phyloP scores from a whole-genome alignment of 2,888 invertebrate species.

The Mimas tiliae region DNA sequence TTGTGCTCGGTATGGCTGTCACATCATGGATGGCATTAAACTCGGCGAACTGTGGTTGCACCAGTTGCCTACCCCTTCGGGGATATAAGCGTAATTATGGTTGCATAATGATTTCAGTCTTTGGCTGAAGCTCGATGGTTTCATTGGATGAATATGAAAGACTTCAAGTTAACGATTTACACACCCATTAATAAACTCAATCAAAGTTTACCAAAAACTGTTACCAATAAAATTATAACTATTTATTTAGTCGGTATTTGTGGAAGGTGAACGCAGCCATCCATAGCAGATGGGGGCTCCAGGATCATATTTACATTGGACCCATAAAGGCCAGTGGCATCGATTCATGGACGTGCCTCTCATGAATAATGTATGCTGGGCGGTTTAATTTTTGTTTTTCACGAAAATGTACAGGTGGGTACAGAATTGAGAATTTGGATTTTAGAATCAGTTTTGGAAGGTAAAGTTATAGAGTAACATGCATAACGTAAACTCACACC shows the following conservation, averaged over 20 bases:
- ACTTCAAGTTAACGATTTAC: neutral
- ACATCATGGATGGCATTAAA: too few relatives aligned
- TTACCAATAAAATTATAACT: neutral
- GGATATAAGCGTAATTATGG: too few relatives aligned
- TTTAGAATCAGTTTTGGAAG: neutral
- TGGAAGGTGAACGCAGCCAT: constrained; percentile 2
- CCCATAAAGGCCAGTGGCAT: constrained; percentile 31
- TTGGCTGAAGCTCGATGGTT: too few relatives aligned
- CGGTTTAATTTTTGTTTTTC: constrained; percentile 26
- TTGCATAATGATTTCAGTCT: too few relatives aligned
- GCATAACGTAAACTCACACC: neutral
- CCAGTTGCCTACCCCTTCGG: too few relatives aligned
- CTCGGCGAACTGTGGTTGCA: too few relatives aligned
- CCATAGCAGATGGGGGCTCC: constrained; percentile 9
- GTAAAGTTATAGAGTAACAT: too few relatives aligned
- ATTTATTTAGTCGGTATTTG: neutral
- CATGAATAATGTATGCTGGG: constrained; percentile 25
- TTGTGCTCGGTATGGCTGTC: too few relatives aligned
- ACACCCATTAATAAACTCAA: neutral
- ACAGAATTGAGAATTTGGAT: neutral
- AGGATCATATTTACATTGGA: constrained; percentile 14
- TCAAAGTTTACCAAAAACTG: neutral
- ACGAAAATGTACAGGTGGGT: constrained; percentile 8
- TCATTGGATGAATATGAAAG: neutral
- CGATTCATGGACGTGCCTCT: constrained; percentile 18